These are phyloP conservation scores for Dendrolimus pini DNA, from an alignment of 2,888 invertebrate species.

Conservation along the genomic window DNA sequence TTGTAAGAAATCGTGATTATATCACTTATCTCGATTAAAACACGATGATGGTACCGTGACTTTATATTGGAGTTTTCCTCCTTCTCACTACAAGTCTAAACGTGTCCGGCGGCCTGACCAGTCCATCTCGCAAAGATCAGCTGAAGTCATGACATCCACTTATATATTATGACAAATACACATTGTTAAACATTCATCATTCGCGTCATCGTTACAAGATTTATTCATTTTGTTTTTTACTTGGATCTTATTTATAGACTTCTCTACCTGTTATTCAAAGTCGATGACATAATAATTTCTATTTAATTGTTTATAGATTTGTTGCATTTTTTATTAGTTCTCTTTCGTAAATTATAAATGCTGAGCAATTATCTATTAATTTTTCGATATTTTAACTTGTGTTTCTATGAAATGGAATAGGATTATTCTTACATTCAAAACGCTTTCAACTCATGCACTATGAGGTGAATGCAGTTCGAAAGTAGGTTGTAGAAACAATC, in stretches of 20 bases:
- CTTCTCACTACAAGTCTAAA: slow-evolving; percentile 30
- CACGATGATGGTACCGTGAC: slow-evolving; percentile 11
- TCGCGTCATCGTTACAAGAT: slow-evolving; percentile 46
- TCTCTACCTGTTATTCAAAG: slow-evolving; percentile 36
- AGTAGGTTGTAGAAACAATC: slow-evolving; percentile 38
- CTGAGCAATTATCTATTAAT: neutral
- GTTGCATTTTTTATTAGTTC: slow-evolving; percentile 2
- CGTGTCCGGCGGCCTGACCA: slow-evolving; percentile 48
- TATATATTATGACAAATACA: slow-evolving; percentile 52
- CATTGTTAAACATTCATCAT: slow-evolving; percentile 62
- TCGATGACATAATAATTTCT: slow-evolving; percentile 37
- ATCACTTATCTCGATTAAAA: neutral
- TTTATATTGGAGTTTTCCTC: slow-evolving; percentile 30
- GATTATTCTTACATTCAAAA: too few species aligned
- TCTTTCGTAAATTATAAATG: neutral
- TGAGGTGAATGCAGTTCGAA: slow-evolving; percentile 28
- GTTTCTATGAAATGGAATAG: too few species aligned
- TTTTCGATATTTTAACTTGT: neutral
- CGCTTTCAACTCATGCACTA: neutral
- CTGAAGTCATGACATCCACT: slow-evolving; percentile 34
- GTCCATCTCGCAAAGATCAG: slow-evolving; percentile 41
- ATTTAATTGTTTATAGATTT: slow-evolving; percentile 7
- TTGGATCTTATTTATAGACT: slow-evolving; percentile 45
- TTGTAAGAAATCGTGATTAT: too few species aligned
- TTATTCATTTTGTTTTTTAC: slow-evolving; percentile 45